Conservation (phyloP, 2,113 vertebrate genomes). For the Lampris megalopsis region DNA sequence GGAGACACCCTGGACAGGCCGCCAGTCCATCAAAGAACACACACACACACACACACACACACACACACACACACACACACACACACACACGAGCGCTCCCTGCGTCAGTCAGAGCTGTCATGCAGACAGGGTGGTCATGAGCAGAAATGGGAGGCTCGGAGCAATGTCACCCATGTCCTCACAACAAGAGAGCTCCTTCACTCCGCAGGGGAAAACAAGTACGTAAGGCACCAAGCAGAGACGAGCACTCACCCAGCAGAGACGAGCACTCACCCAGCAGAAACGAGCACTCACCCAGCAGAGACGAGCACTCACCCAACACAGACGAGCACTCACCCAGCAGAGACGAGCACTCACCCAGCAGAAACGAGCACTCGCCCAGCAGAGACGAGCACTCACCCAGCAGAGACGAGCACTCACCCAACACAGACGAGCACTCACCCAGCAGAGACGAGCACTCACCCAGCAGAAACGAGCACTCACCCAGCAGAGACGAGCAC, state of each 20-base stretch:
- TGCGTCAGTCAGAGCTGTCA: conserved; percentile 37
- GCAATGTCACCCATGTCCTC: conserved; percentile 68
- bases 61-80: background rate
- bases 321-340: too few species aligned
- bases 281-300: too few species aligned
- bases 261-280: background rate
- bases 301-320: too few species aligned
- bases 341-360: too few species aligned
- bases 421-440: too few species aligned
- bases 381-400: too few species aligned
- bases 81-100: conserved; percentile 14
- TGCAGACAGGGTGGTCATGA: conserved; percentile 12
- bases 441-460: too few species aligned
- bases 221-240: conserved; percentile 42
- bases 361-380: too few species aligned
- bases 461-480: too few species aligned
- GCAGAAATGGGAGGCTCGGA: conserved; percentile 40
- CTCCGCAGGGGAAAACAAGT: conserved; percentile 48
- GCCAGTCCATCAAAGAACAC: background rate
- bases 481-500: too few species aligned
- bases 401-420: too few species aligned
- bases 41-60: background rate
- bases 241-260: background rate
- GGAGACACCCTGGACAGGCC: too few species aligned
- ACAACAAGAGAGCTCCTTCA: conserved; percentile 39